A percentile compares a stretch with the other conserved stretches of the same genome.
Conservation (phyloP, 53 echinoderm and acorn worm genomes). For the Actinopyga echinites region DNA sequence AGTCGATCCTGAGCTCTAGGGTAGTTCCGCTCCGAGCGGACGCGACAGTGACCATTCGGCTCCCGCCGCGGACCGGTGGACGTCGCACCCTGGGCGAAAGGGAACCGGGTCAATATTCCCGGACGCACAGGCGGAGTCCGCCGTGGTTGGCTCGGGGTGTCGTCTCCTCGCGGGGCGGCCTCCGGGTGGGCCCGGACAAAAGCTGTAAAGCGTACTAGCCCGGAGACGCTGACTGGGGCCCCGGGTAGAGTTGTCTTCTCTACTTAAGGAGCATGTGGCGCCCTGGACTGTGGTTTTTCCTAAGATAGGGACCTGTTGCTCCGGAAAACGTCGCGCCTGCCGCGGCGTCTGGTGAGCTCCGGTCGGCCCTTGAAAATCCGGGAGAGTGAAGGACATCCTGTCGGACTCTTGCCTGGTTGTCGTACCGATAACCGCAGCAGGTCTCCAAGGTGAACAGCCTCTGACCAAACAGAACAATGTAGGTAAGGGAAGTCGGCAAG, state of each 20-base stretch:
- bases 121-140: constrained; percentile 71
- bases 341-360: constrained; percentile 83
- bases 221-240: constrained; percentile 82
- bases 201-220: constrained; percentile 76
- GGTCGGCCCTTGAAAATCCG: constrained; percentile 75
- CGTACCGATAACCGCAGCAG: constrained; percentile 85
- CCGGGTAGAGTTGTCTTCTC: constrained; percentile 90
- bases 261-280: constrained; percentile 58
- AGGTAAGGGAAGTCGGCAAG: constrained; percentile 88
- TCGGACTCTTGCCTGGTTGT: constrained; percentile 76
- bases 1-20: constrained; percentile 73
- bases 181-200: constrained; percentile 27
- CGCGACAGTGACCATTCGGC: constrained; percentile 9
- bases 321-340: constrained; percentile 81
- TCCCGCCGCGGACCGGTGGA: constrained; percentile 49
- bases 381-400: constrained; percentile 57
- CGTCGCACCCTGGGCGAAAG: constrained; percentile 60
- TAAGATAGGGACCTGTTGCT: constrained; percentile 59
- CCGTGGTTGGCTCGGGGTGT: constrained; percentile 17
- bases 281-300: constrained; percentile 60
- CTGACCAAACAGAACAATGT: constrained; percentile 86
- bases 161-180: constrained; percentile 12
- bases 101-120: constrained; percentile 81
- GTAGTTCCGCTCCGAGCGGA: constrained; percentile 73
- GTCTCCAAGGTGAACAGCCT: constrained; percentile 92